Evolutionary conservation across 2,888 invertebrate genomes (phyloP), one percentile per base, ranked within the genome.

Genomic region (Melanophora roralis): DNA sequence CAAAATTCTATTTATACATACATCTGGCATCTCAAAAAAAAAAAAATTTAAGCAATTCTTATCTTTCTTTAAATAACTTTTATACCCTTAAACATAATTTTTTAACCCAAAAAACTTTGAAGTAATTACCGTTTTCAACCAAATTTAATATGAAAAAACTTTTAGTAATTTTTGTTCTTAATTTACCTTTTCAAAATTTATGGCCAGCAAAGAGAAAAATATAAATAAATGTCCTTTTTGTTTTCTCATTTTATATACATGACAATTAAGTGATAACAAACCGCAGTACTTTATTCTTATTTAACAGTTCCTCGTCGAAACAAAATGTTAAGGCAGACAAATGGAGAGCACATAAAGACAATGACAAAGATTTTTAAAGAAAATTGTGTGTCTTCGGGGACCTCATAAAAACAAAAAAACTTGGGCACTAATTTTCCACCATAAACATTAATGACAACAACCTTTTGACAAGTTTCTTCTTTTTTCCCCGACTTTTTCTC

Each of bases 381-480:
- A 72, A 53, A 67, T 78, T 78, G 16, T 65, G 43, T 57, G 55
- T 65, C 78, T 64, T 68, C 14, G 64, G 65, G 74, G 74, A 74
- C 36, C 64, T 53, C 73, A 74, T 78, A 69, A 74, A 73, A 53
- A 73, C 36, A 49, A 60, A n/a, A n/a, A 60, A 72, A 59, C 64
- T 65, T 69, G 53, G 64, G 53, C 69, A 60, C 64, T 78, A 78
- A 78, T 78, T 78, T 78, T 74, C 69, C 47, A 36, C 65, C 68
- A 73, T 73, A 78, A 78, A 78, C 73, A 73, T 78, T 78, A 78
- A 78, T 78, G 73, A 69, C 68, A 78, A 73, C 73, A 78, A 78
- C 69, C 69, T 78, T 78, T 78, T 74, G 69, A 74, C 68, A 78
- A 74, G 45, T 19, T 60, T 72, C 43, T 47, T 59, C 59, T 45